Evolutionary conservation across 1,140 invertebrate species (phyloP).

Genomic region (Dendrolimus punctatus): DNA sequence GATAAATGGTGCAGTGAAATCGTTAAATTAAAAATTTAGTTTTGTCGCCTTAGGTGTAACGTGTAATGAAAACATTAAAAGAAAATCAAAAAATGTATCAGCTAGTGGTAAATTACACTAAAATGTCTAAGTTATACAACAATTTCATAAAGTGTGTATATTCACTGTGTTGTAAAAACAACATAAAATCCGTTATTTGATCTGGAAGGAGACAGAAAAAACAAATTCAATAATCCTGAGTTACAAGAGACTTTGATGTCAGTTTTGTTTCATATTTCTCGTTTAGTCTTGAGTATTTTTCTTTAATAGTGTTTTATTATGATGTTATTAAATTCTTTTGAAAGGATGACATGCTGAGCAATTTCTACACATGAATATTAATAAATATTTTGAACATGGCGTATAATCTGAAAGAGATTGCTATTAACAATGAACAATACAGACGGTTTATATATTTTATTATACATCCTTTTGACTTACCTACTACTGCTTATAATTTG

Average conservation of each 20-base stretch:
- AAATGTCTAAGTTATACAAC: too few species aligned
- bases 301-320: conserved; percentile 8
- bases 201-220: conserved; percentile 16
- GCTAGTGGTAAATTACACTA: too few species aligned
- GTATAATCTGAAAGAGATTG: background rate
- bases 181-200: conserved; percentile 19
- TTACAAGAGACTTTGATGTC: conserved; percentile 18
- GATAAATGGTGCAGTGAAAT: background rate
- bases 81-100: too few species aligned
- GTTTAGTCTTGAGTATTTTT: conserved; percentile 14
- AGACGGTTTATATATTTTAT: too few species aligned
- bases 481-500: too few species aligned
- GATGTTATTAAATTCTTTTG: conserved; percentile 1
- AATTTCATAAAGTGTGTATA: conserved; percentile 9
- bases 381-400: background rate
- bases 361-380: too few species aligned
- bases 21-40: background rate
- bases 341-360: too few species aligned
- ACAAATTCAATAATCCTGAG: conserved; percentile 24
- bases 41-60: too few species aligned
- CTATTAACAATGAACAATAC: too few species aligned
- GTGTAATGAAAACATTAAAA: too few species aligned
- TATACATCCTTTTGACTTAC: too few species aligned
- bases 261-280: conserved; percentile 11
- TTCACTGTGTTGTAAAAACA: conserved; percentile 13